Evolutionary conservation across 2,888 invertebrate genomes (phyloP), one percentile per base, ranked within the genome.

Genomic region (Mechanitis mazaeus): DNA sequence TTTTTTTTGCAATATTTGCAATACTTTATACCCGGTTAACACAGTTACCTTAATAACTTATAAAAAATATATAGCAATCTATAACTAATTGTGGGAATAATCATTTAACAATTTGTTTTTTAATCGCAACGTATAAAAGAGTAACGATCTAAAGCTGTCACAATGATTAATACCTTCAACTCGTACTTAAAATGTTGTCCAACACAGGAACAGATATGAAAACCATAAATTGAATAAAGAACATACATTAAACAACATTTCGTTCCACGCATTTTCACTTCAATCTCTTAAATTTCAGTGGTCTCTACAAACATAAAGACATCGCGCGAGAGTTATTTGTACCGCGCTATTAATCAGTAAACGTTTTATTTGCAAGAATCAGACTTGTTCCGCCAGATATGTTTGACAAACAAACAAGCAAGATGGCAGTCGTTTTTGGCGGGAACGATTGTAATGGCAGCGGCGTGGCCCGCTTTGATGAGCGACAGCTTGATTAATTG

Each of bases 361-460:
- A 78, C 81, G 85, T 84, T 87, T 86, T 87, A 87, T 85, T 85
- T 77, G 76, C 72, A 70, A 72, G 72, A 69, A 72, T 72, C 72
- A 74, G 70, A 74, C 75, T 75, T 76, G 85, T 83, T 82, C 80
- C 81, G 84, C 77, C 78, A 79, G 74, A 81, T 83, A 72, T 75
- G 75, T 83, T 81, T 77, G 63, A 73, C 72, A 71, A 70, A 72
- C 71, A 70, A 74, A 69, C 64, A 63, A 67, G 63, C 61, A 69
- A 67, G 54, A 66, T 67, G 65, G 66, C 59, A 64, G 35, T 56
- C 50, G 9, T 67, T 74, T 76, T 76, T 74, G 75, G 72, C 68
- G 72, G 69, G 68, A 70, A 72, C 64, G 69, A 66, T 71, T 75
- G 72, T 82, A 81, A 84, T 83, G 80, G 79, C 76, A 69, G 72